A percentile compares a stretch with the other conserved stretches of the same genome.
These are phyloP conservation scores for Apostichopus japonicus DNA, from an alignment of 35 echinoderm and acorn worm genomes.

Conservation along the genomic window DNA sequence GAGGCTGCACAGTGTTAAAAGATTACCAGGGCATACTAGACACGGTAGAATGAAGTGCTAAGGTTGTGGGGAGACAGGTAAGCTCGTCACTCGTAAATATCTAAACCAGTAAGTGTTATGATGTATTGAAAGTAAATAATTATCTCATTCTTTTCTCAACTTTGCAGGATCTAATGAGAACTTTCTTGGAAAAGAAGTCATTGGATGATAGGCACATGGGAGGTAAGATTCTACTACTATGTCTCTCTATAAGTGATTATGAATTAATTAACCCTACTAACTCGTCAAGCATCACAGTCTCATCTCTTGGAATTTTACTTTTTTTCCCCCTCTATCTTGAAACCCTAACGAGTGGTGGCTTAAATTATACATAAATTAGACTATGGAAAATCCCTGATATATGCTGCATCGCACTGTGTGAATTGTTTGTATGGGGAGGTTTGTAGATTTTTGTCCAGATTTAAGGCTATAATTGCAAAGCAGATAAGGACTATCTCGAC, in stretches of 20 bases:
- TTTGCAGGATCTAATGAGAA: conserved; percentile 9
- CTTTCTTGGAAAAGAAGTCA: conserved; percentile 33
- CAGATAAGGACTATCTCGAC: no score
- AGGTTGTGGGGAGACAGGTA: no score
- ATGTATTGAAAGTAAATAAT: no score
- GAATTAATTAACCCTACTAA: no score
- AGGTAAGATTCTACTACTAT: neutral
- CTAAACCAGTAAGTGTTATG: no score
- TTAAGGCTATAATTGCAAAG: no score
- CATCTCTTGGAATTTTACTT: neutral
- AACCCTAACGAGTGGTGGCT: neutral
- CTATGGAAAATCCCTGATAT: neutral
- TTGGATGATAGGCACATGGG: neutral
- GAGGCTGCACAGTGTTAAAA: no score
- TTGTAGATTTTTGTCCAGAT: no score
- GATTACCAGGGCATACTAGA: no score
- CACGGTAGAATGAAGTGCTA: no score
- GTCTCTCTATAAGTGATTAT: neutral
- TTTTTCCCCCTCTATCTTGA: neutral
- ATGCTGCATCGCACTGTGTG: neutral
- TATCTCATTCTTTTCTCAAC: neutral
- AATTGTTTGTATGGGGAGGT: neutral
- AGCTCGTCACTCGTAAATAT: no score
- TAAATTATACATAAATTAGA: neutral
- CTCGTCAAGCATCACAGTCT: neutral